A percentile compares a stretch with the other conserved stretches of the same genome.
phyloP scores from a whole-genome alignment of 2,888 invertebrate genomes.

The Folsomia manolachei region DNA sequence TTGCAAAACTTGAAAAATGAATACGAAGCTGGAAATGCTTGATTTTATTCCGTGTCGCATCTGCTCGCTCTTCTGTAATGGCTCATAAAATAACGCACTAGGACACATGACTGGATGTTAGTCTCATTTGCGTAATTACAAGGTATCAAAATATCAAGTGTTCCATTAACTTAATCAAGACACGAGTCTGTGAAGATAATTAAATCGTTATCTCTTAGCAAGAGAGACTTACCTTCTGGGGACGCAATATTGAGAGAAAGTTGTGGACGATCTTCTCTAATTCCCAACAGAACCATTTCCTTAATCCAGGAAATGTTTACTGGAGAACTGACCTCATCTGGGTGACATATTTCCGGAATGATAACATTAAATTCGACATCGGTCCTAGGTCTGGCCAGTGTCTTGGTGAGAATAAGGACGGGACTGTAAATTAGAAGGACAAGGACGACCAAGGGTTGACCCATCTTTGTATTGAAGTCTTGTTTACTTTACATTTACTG shows the following conservation, averaged over 20 bases:
- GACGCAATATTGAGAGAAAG: slow-evolving; percentile 42
- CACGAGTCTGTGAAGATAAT: background rate
- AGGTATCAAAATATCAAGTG: background rate
- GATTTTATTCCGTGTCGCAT: background rate
- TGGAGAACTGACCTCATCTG: slow-evolving; percentile 3
- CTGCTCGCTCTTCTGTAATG: too few relatives aligned
- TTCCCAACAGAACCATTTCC: slow-evolving; percentile 46
- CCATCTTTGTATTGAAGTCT: background rate
- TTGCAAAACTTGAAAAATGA: too few relatives aligned
- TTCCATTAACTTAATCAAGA: background rate
- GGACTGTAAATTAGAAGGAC: background rate
- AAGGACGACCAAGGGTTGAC: background rate
- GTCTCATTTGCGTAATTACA: background rate
- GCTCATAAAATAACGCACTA: too few relatives aligned
- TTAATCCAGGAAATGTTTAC: slow-evolving; percentile 46
- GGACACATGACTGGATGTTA: too few relatives aligned
- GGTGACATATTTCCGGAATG: slow-evolving; percentile 47
- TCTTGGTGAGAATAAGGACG: background rate
- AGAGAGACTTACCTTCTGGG: slow-evolving; percentile 40
- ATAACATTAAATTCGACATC: slow-evolving; percentile 48
- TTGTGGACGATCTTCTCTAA: slow-evolving; percentile 43
- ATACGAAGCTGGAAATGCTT: too few relatives aligned
- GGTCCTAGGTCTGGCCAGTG: too few relatives aligned
- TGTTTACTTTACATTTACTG: background rate
- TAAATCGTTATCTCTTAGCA: background rate